A percentile compares a stretch with the other conserved stretches of the same genome.
Conservation (phyloP, 2,888 invertebrate genomes). For the Meloe dianella region DNA sequence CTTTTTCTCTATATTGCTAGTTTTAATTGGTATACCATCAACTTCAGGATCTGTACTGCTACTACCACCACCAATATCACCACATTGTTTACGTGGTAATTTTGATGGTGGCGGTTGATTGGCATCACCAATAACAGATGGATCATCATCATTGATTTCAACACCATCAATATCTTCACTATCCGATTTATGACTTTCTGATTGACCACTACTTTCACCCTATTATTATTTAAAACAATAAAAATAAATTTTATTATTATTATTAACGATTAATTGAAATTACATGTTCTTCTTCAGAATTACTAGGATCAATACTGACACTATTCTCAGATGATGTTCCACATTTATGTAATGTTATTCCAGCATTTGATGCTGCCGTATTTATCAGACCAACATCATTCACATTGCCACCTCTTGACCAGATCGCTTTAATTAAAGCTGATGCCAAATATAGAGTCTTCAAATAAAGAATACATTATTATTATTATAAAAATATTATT, state of each 20-base stretch:
- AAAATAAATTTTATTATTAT: slow-evolving; percentile 17
- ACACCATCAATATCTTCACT: slow-evolving; percentile 60
- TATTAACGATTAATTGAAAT: slow-evolving; percentile 27
- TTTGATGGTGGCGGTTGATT: slow-evolving; percentile 63
- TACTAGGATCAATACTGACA: slow-evolving; percentile 80
- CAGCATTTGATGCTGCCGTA: slow-evolving; percentile 58
- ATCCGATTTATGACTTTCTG: slow-evolving; percentile 63
- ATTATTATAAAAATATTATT: neutral
- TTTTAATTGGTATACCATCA: slow-evolving; percentile 49
- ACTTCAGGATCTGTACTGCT: slow-evolving; percentile 55
- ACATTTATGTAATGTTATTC: slow-evolving; percentile 62
- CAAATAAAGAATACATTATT: slow-evolving; percentile 35
- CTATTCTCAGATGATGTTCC: slow-evolving; percentile 79
- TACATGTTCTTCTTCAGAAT: slow-evolving; percentile 77
- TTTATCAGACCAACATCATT: slow-evolving; percentile 57
- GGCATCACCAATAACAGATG: slow-evolving; percentile 56
- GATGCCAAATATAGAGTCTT: slow-evolving; percentile 90
- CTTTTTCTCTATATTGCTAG: slow-evolving; percentile 41
- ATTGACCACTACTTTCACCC: slow-evolving; percentile 69
- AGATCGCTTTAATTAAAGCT: slow-evolving; percentile 87
- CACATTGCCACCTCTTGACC: slow-evolving; percentile 75
- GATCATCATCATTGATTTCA: slow-evolving; percentile 59
- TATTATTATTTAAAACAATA: slow-evolving; percentile 42
- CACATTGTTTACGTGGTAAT: slow-evolving; percentile 55
- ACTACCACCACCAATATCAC: slow-evolving; percentile 28